A percentile compares a stretch with the other conserved stretches of the same genome.
These are phyloP conservation scores for Mesembrinibis cayennensis DNA, from an alignment of 2,113 vertebrate species.

Conservation along the genomic window DNA sequence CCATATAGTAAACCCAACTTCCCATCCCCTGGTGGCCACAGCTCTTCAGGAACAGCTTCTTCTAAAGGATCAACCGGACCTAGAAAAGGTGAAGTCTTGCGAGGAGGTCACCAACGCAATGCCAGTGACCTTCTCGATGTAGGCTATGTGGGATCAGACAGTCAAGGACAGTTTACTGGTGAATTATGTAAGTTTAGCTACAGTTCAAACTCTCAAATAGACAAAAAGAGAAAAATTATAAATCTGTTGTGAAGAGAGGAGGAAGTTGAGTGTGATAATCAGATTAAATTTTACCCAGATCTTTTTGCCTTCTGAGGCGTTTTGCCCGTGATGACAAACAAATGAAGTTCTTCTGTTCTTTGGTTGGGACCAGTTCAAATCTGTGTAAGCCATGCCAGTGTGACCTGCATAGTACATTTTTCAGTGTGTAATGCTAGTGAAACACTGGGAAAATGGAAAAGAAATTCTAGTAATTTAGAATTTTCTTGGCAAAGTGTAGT, in stretches of 20 bases:
- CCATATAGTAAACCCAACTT: conserved; percentile 97
- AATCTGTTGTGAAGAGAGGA: neutral
- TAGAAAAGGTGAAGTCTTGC: conserved; percentile 83
- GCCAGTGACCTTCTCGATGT: conserved; percentile 87
- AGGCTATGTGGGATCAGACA: conserved; percentile 88
- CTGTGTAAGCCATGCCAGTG: neutral
- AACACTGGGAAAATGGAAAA: neutral
- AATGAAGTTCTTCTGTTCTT: neutral
- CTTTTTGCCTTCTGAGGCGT: neutral
- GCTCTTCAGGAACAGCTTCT: conserved; percentile 95
- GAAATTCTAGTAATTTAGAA: neutral
- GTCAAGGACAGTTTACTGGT: conserved; percentile 92
- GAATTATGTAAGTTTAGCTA: conserved; percentile 91
- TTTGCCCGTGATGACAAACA: neutral
- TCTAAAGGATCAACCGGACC: conserved; percentile 97
- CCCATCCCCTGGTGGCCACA: conserved; percentile 95
- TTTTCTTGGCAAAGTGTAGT: neutral
- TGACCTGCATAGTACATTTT: neutral
- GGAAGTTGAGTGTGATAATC: neutral
- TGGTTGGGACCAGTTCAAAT: neutral
- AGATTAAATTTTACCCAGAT: neutral
- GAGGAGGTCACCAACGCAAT: conserved; percentile 87
- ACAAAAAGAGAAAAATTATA: neutral
- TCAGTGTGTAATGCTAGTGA: neutral
- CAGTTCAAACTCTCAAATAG: neutral